These are phyloP conservation scores for Perca schrenkii DNA, from an alignment of 2,113 vertebrate genomes.

Conservation along the genomic window DNA sequence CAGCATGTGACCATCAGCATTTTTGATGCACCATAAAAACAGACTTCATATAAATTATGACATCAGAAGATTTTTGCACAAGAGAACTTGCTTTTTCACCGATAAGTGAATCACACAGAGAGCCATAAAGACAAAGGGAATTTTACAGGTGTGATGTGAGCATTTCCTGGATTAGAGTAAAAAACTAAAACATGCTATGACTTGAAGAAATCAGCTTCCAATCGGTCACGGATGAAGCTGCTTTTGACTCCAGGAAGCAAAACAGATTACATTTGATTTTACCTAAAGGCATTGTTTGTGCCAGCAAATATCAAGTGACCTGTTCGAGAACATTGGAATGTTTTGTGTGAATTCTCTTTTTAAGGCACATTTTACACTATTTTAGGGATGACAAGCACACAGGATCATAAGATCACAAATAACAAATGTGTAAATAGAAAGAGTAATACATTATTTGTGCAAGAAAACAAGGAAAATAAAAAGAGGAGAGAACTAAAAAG, in stretches of 20 bases:
- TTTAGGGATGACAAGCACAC: slow-evolving; percentile 30
- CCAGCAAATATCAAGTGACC: slow-evolving; percentile 11
- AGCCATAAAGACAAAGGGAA: background rate
- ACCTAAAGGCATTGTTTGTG: background rate
- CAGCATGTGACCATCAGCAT: too few species aligned
- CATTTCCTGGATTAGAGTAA: slow-evolving; percentile 6
- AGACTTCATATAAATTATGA: slow-evolving; percentile 29
- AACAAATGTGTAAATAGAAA: slow-evolving; percentile 9
- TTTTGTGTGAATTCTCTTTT: background rate
- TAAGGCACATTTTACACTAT: background rate
- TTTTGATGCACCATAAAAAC: slow-evolving; percentile 37
- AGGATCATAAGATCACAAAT: slow-evolving; percentile 13
- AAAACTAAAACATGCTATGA: background rate
- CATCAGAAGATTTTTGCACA: background rate
- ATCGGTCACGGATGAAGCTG: slow-evolving; percentile 8
- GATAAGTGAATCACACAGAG: background rate
- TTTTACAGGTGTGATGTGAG: background rate
- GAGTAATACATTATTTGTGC: slow-evolving; percentile 8
- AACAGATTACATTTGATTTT: slow-evolving; percentile 16
- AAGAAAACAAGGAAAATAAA: background rate
- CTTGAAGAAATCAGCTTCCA: slow-evolving; percentile 17
- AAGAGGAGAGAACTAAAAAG: slow-evolving; percentile 6
- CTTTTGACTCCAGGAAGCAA: slow-evolving; percentile 1
- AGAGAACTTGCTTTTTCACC: slow-evolving; percentile 8
- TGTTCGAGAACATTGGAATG: background rate